A percentile compares a stretch with the other conserved stretches of the same genome.
Evolutionary conservation across 2,797 vertebrate genomes (phyloP).

Genomic region (Tamandua tetradactyla): DNA sequence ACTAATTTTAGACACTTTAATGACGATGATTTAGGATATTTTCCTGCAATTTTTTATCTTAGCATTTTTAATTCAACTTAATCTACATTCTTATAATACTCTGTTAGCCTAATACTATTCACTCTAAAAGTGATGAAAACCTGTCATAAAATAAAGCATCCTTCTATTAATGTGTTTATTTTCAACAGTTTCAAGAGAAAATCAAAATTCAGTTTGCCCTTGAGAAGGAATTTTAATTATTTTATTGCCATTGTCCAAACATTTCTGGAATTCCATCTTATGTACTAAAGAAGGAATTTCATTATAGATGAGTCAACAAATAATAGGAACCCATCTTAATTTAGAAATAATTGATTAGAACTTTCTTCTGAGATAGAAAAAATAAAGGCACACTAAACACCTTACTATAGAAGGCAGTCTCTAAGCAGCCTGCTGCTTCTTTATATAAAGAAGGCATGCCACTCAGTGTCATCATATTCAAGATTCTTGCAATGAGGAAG

Average conservation of each 20-base stretch:
- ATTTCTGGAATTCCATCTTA: slow-evolving; percentile 55
- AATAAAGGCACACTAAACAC: background rate
- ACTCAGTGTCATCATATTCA: background rate
- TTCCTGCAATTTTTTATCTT: background rate
- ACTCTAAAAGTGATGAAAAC: background rate
- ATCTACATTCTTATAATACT: background rate
- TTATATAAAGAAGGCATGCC: background rate
- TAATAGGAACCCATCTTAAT: slow-evolving; percentile 30
- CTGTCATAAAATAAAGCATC: background rate
- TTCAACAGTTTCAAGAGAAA: slow-evolving; percentile 36
- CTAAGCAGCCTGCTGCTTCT: background rate
- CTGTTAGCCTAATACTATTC: background rate
- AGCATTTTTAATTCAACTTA: background rate
- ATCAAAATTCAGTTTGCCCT: slow-evolving; percentile 44
- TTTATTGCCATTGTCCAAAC: slow-evolving; percentile 39
- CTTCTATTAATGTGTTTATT: slow-evolving; percentile 39
- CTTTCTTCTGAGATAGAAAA: slow-evolving; percentile 8
- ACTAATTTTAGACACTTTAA: background rate
- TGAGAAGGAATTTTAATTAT: slow-evolving; percentile 60
- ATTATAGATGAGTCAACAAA: slow-evolving; percentile 54
- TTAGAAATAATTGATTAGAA: slow-evolving; percentile 42
- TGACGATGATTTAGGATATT: background rate
- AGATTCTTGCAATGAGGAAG: background rate
- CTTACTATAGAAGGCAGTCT: background rate
- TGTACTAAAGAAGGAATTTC: slow-evolving; percentile 39